phyloP scores from a whole-genome alignment of 2,113 vertebrate genomes.

The Sceloporus undulatus region DNA sequence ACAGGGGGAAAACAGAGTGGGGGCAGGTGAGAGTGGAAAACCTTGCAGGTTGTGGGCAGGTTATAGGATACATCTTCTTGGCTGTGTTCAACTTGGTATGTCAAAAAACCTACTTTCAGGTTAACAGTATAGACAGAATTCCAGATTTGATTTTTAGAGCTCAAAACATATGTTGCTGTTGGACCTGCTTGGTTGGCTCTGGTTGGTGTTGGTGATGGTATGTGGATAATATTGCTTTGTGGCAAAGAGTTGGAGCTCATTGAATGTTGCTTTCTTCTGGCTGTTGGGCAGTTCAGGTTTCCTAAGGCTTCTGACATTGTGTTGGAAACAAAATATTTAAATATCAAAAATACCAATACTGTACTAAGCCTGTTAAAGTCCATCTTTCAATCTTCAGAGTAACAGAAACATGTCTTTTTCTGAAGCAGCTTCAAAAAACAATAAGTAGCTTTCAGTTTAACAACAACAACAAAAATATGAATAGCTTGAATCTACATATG shows the following conservation, averaged over 20 bases:
- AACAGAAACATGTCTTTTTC: too few relatives aligned
- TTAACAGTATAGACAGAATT: neutral
- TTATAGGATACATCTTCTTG: neutral
- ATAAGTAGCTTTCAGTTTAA: too few relatives aligned
- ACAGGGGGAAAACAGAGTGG: neutral
- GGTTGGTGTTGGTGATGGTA: neutral
- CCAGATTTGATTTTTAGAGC: neutral
- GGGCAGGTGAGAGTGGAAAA: neutral
- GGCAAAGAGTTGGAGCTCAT: neutral
- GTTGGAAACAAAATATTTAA: too few relatives aligned
- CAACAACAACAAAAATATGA: too few relatives aligned
- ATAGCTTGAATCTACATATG: too few relatives aligned
- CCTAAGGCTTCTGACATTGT: too few relatives aligned
- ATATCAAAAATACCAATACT: too few relatives aligned
- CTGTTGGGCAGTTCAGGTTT: neutral
- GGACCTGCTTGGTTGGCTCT: neutral
- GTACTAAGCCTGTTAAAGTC: too few relatives aligned
- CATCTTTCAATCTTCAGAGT: too few relatives aligned
- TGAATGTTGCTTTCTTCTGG: neutral
- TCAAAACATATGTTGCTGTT: neutral
- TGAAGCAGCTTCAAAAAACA: too few relatives aligned
- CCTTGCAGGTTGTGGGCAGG: neutral
- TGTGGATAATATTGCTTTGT: neutral
- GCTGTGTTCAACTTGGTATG: neutral
- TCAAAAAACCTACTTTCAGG: neutral